phyloP scores from a whole-genome alignment of 2,797 vertebrate genomes.

The Anolis apletophallus region DNA sequence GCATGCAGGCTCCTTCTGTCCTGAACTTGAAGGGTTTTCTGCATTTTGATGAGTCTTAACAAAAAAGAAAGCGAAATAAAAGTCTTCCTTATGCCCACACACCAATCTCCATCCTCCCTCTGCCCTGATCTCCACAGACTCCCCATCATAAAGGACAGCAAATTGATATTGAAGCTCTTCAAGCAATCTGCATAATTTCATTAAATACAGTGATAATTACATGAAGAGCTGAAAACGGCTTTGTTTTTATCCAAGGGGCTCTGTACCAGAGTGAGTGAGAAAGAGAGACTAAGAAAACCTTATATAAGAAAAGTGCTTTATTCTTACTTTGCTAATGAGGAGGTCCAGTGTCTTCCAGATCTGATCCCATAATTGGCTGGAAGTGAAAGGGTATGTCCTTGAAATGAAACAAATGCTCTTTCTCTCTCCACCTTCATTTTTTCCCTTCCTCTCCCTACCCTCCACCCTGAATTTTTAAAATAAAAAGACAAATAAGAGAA shows the following conservation, averaged over 20 bases:
- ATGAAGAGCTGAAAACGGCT: slow-evolving; percentile 46
- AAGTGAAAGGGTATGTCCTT: slow-evolving; percentile 58
- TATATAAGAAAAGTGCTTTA: slow-evolving; percentile 53
- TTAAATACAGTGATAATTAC: slow-evolving; percentile 39
- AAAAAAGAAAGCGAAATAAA: no score
- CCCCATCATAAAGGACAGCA: neutral
- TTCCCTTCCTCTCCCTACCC: neutral
- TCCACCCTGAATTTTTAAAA: neutral
- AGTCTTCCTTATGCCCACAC: no score
- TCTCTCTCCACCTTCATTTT: neutral
- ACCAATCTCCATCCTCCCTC: neutral
- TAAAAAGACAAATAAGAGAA: slow-evolving; percentile 52
- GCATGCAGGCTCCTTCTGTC: no score
- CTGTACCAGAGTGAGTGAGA: neutral
- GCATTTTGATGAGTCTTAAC: no score
- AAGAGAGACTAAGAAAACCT: slow-evolving; percentile 8
- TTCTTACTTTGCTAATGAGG: slow-evolving; percentile 53
- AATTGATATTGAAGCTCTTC: slow-evolving; percentile 28
- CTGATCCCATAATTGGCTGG: slow-evolving; percentile 55
- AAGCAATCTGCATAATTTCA: slow-evolving; percentile 59
- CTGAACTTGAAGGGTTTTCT: no score
- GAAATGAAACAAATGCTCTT: slow-evolving; percentile 54
- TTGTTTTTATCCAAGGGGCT: slow-evolving; percentile 54
- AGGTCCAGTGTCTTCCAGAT: slow-evolving; percentile 30
- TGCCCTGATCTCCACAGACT: neutral